Base-by-base conservation (phyloP, 2,888 invertebrate genomes). In the Epinotia demarniana region DNA sequence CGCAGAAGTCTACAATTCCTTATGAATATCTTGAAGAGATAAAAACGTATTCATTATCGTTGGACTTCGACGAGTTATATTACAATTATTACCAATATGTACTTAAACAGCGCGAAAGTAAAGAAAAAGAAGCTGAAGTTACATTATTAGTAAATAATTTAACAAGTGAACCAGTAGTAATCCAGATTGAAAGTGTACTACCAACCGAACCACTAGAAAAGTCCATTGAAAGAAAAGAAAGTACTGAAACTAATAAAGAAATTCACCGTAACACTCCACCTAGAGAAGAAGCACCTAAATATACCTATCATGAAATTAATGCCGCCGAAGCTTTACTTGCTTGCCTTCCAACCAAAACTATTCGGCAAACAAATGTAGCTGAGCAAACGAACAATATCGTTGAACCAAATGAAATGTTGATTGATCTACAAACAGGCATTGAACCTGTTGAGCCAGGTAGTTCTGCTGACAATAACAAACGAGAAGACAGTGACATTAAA, bases 11-110 rank as follows among this genome's bases (percentile, higher is more conserved):
- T 58, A 49, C 58, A 33, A 86, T 91, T 78, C 90, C 92, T 5
- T 93, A 92, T 74, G 81, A 86, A 78, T 88, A 86, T 76, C 82
- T 94, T 19, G 79, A 87, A 33, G 92, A 93, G 80, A 78, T 89
- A 2, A 93, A 92, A 84, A 82, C 87, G 1, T 92, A 92, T 80
- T 90, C 92, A 1, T 66, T 87, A 12, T 86, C 88, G 77, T 80
- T 91, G 55, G 89, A 93, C 77, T 85, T 87, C 11, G 81, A 89
- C 77, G 83, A 89, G 67, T 79, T 92, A 77, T 89, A 89, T 78
- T 89, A 90, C 78, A 85, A 89, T 72, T 92, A 91, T 79, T 85
- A 84, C 75, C 82, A 89, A 78, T 78, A 85, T 53, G 85, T 88
- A 77, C 72, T 80, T 58, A 83, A 77, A 55, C 78, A 85, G 78